Percentiles rank a stretch among this genome's conserved stretches.
These are phyloP conservation scores for Neodontobutis hainanensis DNA, from an alignment of 2,113 vertebrate genomes.

Conservation along the genomic window DNA sequence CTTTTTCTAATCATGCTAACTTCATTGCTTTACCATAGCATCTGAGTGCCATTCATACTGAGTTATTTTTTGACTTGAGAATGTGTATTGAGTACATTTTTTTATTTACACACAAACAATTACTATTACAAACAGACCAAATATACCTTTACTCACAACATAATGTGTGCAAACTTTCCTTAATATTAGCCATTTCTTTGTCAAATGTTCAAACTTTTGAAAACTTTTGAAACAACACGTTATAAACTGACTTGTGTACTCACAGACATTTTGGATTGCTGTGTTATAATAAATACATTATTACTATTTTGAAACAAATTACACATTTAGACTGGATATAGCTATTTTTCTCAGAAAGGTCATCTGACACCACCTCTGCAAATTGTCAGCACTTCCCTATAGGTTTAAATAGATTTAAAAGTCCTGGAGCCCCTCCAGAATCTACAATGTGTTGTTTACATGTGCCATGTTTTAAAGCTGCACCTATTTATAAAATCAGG, in stretches of 20 bases:
- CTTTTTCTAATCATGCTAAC: conserved; percentile 27
- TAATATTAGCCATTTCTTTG: too few species aligned
- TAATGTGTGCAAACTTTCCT: too few species aligned
- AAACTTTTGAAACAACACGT: too few species aligned
- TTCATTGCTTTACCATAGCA: conserved; percentile 46
- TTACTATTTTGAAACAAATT: too few species aligned
- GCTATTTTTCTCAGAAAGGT: neutral
- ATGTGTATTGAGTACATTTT: neutral
- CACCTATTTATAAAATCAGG: conserved; percentile 35
- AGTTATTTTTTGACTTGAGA: neutral
- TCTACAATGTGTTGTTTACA: conserved; percentile 27
- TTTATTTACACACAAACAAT: too few species aligned
- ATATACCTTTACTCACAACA: too few species aligned
- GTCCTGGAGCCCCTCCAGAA: neutral
- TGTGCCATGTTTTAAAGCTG: conserved; percentile 6
- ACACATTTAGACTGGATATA: too few species aligned
- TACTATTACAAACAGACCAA: too few species aligned
- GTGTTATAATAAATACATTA: too few species aligned
- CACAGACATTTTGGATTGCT: too few species aligned
- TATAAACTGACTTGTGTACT: too few species aligned
- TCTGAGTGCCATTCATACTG: neutral
- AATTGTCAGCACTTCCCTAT: neutral
- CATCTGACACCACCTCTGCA: neutral
- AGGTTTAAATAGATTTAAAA: neutral
- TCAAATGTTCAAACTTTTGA: too few species aligned